Base-by-base conservation (phyloP, 2,888 invertebrate genomes). In the Parnassius apollo region DNA sequence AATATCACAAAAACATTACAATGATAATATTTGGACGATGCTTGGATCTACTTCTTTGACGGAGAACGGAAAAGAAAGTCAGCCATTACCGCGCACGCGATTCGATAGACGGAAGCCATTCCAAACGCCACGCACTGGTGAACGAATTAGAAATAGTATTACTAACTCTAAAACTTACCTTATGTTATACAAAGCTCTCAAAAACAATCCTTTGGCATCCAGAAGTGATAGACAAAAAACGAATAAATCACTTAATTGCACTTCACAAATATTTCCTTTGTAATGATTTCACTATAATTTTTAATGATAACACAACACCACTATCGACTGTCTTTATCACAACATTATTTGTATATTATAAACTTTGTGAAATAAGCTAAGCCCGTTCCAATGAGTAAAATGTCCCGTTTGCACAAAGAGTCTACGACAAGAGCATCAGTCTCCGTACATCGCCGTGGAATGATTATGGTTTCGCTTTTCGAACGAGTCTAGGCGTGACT, bases 401-500 rank as follows among this genome's bases (percentile, higher is more conserved):
- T 83, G 83, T 80, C 85, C 86, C 89, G 86, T 83, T 85, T 83
- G 77, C 81, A 88, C 86, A 76, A 80, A 71, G 75, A 82, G 80
- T 85, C 88, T 86, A 86, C 89, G 89, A 88, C 86, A 88, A 86
- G 89, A 88, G 90, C 86, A 86, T 91, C 91, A 91, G 88, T 88
- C 86, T 87, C 85, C 83, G 85, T 83, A 85, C 87, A 87, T 90
- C 86, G 89, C 87, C 88, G 86, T 88, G 88, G 87, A 91, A 90
- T 90, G 91, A 90, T 75, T 83, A 83, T 77, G 78, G 86, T 87
- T 91, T 90, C 90, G 87, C 86, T 90, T 90, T 88, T 85, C 84
- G 88, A 89, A 89, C 91, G 87, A 88, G 89, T 90, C 88, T 90
- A 91, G 91, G 91, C 91, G 91, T 91, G 91, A 91, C 91, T 90